Base-by-base conservation (phyloP, 1,140 invertebrate genomes). In the Caenorhabditis remanei region DNA sequence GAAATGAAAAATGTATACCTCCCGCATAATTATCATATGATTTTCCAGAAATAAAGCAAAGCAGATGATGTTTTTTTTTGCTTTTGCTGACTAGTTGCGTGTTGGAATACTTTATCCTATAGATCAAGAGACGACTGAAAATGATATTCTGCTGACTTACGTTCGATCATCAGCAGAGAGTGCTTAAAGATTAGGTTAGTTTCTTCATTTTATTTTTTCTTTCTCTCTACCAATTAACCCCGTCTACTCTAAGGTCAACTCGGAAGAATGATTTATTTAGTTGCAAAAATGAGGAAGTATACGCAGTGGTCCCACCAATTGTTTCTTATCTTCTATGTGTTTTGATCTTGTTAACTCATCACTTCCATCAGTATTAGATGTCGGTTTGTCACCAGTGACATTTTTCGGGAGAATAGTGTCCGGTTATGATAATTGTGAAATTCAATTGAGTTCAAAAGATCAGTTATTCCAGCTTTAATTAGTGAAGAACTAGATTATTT, bases 321-420 rank as follows among this genome's bases (percentile, higher is more conserved):
- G 43, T 48, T 71, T 40, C 65, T 71, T 41, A 65, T 32, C 24
- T 46, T 71, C 71, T 24, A 79, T 50, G 71, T 79, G 71, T 79
- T 79, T 79, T 79, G 71, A 79, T 79, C 71, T 79, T 79, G 71
- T 79, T 79, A 79, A 19, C 71, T 53, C 46, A 50, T 50, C 46
- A 79, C 14, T 24, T 50, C 7, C 8, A 79, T 53, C 46, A 67
- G 11, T 11, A 3, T 8, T 5, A 32, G 32, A 46, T 71, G 65
- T 71, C 43, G 24, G 4, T 43, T 19, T 79, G 71, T 41, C 46
- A 50, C 46, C 71, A n/a, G 65, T 71, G 61, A 63, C 61, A 63
- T 19, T 58, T 58, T 58, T 58, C 55, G 61, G 13, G 5, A 53
- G 16, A 53, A 53, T 14, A 53, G 50, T 14, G 50, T 53, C 16